Evolutionary conservation across 2,888 invertebrate genomes (phyloP).

Genomic region (Drosophila greeni): DNA sequence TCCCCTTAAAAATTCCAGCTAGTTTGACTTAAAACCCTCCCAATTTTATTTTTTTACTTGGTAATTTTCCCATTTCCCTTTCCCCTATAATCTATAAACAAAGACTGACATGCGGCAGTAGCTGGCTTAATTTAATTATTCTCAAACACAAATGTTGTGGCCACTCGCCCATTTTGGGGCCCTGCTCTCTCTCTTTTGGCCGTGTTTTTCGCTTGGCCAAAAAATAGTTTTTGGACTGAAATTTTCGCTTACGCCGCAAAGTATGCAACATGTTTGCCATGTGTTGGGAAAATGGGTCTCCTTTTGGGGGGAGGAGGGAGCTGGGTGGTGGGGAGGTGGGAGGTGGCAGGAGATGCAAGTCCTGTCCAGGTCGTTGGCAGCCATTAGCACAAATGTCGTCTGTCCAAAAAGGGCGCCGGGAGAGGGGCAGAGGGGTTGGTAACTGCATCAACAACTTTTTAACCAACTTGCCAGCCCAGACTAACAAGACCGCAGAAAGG

Average conservation of each 20-base stretch:
- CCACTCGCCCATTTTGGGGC: neutral
- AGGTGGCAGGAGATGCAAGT: neutral
- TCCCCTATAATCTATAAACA: neutral
- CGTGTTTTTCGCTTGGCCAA: constrained; percentile 25
- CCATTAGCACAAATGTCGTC: constrained; percentile 51
- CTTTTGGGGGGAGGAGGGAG: neutral
- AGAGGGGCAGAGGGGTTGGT: constrained; percentile 9
- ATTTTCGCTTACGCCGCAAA: constrained; percentile 58
- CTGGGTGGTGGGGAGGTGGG: too few species aligned
- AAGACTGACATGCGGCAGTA: constrained; percentile 9
- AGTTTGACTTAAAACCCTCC: neutral
- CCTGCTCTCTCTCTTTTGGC: neutral
- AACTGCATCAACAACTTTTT: constrained; percentile 70
- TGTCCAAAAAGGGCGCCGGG: constrained; percentile 9
- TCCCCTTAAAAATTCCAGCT: too few species aligned
- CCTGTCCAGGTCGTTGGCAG: constrained; percentile 63
- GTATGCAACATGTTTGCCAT: constrained; percentile 57
- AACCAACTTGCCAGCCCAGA: constrained; percentile 68
- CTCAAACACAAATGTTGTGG: constrained; percentile 28
- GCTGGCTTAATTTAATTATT: constrained; percentile 36
- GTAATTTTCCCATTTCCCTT: neutral
- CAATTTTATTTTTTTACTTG: neutral
- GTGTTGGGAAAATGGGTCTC: constrained; percentile 7
- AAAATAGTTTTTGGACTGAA: constrained; percentile 29
- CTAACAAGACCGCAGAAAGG: constrained; percentile 55